Conservation (phyloP, 2,888 invertebrate species). For the Anagyrus pseudococci region DNA sequence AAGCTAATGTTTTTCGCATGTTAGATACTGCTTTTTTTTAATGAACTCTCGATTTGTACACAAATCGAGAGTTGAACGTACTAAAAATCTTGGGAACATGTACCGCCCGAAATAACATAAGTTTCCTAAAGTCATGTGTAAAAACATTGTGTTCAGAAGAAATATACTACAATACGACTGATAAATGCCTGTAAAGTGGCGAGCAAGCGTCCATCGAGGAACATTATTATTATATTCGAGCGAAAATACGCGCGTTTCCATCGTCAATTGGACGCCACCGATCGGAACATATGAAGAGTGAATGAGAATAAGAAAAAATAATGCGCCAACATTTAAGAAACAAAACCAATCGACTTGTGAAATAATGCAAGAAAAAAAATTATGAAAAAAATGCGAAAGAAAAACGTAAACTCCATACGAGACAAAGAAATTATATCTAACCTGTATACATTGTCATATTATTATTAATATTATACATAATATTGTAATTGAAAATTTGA, state of each 20-base stretch:
- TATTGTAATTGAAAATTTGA: conserved; percentile 62
- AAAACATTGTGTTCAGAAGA: conserved; percentile 62
- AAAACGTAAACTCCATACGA: conserved; percentile 57
- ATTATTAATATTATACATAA: conserved; percentile 60
- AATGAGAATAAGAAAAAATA: conserved; percentile 46
- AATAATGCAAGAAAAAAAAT: conserved; percentile 41
- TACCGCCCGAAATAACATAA: conserved; percentile 58
- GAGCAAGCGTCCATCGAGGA: conserved; percentile 54
- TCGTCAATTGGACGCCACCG: conserved; percentile 53
- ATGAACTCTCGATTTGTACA: background rate
- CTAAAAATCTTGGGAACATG: conserved; percentile 47
- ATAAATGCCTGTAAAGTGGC: conserved; percentile 55
- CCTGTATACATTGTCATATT: conserved; percentile 62
- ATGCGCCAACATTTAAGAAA: conserved; percentile 40
- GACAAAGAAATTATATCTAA: conserved; percentile 60
- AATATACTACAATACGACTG: conserved; percentile 62
- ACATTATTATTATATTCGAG: conserved; percentile 39
- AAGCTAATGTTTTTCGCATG: background rate
- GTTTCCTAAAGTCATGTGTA: conserved; percentile 62
- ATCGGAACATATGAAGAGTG: conserved; percentile 54
- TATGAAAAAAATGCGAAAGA: conserved; percentile 44
- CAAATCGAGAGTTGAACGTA: conserved; percentile 8
- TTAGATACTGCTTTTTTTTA: background rate
- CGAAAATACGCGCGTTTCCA: conserved; percentile 45
- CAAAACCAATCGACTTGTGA: conserved; percentile 38